Conservation (phyloP, 2,113 vertebrate species). For the Anhinga anhinga region DNA sequence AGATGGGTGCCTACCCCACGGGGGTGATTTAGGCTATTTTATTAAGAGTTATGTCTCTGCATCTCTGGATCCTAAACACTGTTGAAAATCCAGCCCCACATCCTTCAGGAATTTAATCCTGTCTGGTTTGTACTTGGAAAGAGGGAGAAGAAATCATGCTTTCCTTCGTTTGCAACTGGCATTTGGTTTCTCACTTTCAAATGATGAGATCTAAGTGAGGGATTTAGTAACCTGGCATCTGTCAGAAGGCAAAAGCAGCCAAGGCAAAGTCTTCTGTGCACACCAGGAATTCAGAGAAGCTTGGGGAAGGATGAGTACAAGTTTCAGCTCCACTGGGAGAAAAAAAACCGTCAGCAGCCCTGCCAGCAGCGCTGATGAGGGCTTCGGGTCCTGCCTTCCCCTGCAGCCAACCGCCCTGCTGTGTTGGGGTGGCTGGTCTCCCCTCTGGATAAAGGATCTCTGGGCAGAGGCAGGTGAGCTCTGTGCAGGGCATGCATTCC, state of each 20-base stretch:
- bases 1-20: not conserved
- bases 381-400: not conserved
- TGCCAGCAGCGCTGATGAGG: fast-evolving
- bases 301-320: not conserved
- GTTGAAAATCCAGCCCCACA: not conserved
- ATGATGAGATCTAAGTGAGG: not conserved
- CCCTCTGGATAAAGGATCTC: fast-evolving
- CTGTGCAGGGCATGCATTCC: not conserved
- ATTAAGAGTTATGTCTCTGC: constrained; percentile 24
- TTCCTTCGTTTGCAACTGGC: not conserved
- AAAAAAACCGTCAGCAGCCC: not conserved
- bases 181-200: constrained; percentile 2
- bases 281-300: not conserved
- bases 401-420: not conserved
- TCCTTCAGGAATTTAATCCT: not conserved
- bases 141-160: not conserved
- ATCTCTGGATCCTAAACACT: constrained; percentile 25
- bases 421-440: not conserved
- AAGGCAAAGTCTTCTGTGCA: not conserved
- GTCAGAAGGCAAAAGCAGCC: not conserved
- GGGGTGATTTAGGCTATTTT: not conserved
- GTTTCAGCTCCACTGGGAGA: not conserved
- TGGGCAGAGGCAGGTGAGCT: not conserved
- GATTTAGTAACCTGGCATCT: not conserved
- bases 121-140: not conserved